A percentile compares a stretch with the other conserved stretches of the same genome.
These are phyloP conservation scores for Burhinus bistriatus DNA, from an alignment of 2,113 vertebrate genomes.

Conservation along the genomic window DNA sequence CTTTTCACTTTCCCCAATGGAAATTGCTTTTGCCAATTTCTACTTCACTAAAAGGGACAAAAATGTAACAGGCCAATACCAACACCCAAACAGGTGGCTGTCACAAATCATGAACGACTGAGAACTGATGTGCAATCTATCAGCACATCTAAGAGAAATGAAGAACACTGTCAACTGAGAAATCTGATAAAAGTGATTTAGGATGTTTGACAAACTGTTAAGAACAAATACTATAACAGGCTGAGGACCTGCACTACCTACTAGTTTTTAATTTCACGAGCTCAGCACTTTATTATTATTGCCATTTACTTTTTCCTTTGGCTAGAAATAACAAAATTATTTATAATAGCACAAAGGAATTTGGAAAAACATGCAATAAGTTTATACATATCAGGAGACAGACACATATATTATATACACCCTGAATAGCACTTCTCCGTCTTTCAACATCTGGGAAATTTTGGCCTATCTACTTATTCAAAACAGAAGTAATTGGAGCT, in stretches of 20 bases:
- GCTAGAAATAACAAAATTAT: slow-evolving; percentile 18
- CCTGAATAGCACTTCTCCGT: background rate
- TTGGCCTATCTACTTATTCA: background rate
- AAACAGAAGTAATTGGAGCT: background rate
- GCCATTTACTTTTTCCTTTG: background rate
- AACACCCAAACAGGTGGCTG: background rate
- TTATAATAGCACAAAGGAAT: slow-evolving; percentile 39
- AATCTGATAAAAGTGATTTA: background rate
- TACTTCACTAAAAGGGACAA: background rate
- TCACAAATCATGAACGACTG: background rate
- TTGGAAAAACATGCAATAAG: slow-evolving; percentile 5
- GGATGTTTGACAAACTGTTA: background rate
- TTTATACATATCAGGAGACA: background rate
- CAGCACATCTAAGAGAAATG: background rate
- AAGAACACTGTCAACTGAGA: background rate
- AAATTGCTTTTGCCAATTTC: background rate
- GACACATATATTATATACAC: background rate
- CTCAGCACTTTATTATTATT: slow-evolving; percentile 13
- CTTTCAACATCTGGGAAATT: slow-evolving; percentile 25
- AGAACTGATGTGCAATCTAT: background rate
- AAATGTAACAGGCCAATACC: background rate
- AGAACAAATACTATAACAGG: background rate
- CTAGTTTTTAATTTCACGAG: background rate
- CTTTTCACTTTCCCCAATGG: background rate
- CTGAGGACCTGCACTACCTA: background rate